Evolutionary conservation across 2,888 invertebrate species (phyloP), one percentile per base, ranked within the genome.

Genomic region (Sycophila texana): DNA sequence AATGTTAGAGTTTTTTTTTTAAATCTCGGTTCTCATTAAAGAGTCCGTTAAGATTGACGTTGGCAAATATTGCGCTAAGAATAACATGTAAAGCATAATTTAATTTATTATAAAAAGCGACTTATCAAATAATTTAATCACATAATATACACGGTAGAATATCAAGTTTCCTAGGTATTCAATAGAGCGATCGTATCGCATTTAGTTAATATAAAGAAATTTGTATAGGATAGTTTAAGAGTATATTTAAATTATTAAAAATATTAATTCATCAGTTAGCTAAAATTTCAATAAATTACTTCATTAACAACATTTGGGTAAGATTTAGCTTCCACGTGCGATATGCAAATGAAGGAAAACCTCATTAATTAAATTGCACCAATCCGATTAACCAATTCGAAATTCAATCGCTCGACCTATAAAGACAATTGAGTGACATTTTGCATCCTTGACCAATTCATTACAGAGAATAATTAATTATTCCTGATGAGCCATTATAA

Each of bases 401-500:
- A 75, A 79, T 71, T 75, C 71, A 75, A 79, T 79, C 60, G 58
- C 22, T 7, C 26, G 71, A 75, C 60, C 70, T 66, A 67, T 26
- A 79, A 61, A 67, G 74, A 75, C 71, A 71, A 79, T 75, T 66
- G 66, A 75, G 75, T 79, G 79, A 55, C 75, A 76, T 79, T 49
- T 57, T 65, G 26, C 30, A 53, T 76, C 72, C 75, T 67, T 49
- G 68, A 20, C 55, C 53, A 75, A 71, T 75, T 76, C 61, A 67
- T 79, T 75, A 72, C 47, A 14, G 39, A 18, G 60, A 57, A 16
- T 67, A 72, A 71, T 75, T 76, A 79, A 79, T 72, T 53, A 22
- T 55, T 39, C 53, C 49, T 22, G 16, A 74, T 79, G 47, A 39
- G 5, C 39, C 53, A 74, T 79, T 60, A 65, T 57, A 20, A 18